Evolutionary conservation across 2,113 vertebrate genomes (phyloP).

Genomic region (Tenebrosternarchus preto): DNA sequence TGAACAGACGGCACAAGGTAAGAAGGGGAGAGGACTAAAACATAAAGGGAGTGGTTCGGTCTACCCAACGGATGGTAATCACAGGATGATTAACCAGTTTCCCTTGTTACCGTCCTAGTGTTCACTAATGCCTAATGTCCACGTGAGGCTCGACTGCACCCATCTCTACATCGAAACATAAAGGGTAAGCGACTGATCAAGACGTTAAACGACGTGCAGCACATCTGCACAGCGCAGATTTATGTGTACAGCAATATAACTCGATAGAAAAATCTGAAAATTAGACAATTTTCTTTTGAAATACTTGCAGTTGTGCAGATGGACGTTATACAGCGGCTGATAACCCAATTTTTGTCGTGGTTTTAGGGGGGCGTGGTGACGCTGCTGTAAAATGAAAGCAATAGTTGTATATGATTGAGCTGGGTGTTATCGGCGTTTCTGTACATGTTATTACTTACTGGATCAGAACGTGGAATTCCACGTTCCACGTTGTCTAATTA

Average conservation of each 20-base stretch:
- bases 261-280: no score
- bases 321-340: not conserved
- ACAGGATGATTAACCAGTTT: conserved; percentile 1
- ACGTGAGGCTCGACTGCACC: not conserved
- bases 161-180: not conserved
- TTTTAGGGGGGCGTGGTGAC: not conserved
- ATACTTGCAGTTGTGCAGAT: no score
- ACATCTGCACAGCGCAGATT: no score
- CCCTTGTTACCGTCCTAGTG: not conserved
- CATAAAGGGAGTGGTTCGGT: not conserved
- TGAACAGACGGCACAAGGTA: not conserved
- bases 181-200: not conserved
- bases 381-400: not conserved
- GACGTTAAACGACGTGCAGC: no score
- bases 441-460: not conserved
- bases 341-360: not conserved
- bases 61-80: not conserved
- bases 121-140: not conserved
- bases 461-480: not conserved
- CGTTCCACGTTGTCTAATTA: not conserved
- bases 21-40: not conserved
- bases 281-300: no score
- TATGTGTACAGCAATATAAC: no score
- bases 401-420: no score
- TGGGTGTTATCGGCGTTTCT: no score